Base-by-base conservation (phyloP, 2,797 vertebrate species). In the Bufotes viridis region DNA sequence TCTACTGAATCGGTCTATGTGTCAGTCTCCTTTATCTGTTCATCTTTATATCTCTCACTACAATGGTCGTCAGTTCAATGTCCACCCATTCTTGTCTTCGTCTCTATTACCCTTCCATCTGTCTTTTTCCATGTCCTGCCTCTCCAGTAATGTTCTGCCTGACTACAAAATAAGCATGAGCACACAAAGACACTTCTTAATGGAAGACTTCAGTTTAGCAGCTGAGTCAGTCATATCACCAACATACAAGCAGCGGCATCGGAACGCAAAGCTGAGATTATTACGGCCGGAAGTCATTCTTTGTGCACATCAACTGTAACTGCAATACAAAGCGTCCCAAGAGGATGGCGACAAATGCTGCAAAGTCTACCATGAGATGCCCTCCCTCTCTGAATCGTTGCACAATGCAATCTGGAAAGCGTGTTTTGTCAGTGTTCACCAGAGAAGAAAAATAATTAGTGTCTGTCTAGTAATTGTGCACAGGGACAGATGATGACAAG, bases 331-430 rank as follows among this genome's bases (percentile, higher is more conserved):
- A 83, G 65, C 65, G 17, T 83, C 51, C 65, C 65, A 26, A 55
- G 10, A 17, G n/a, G 51, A 57, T 53, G 18, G 51, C 29, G 81
- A 83, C 24, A 82, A 82, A 69, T 26, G 51, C 42, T 11, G 42
- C 49, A 82, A 5, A 55, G n/a, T 18, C 81, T 83, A 55, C 65
- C 51, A 53, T 10, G 80, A 49, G 49, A 82, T 63, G 10, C 14
- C 34, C 22, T 67, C 49, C 80, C n/a, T 15, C 78, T n/a, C 26
- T 14, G 26, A 20, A 15, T 24, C 42, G 22, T 17, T 15, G 80
- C 24, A 82, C 80, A 34, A 57, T 83, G 81, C 81, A 83, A 72
- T 69, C 65, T 22, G 57, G 51, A 82, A 69, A 63, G 17, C 26
- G 9, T 42, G 22, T 61, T 72, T 72, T 74, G 53, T 79, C 78